Evolutionary conservation across 2,797 vertebrate species (phyloP).

Genomic region (Hybognathus amarus): DNA sequence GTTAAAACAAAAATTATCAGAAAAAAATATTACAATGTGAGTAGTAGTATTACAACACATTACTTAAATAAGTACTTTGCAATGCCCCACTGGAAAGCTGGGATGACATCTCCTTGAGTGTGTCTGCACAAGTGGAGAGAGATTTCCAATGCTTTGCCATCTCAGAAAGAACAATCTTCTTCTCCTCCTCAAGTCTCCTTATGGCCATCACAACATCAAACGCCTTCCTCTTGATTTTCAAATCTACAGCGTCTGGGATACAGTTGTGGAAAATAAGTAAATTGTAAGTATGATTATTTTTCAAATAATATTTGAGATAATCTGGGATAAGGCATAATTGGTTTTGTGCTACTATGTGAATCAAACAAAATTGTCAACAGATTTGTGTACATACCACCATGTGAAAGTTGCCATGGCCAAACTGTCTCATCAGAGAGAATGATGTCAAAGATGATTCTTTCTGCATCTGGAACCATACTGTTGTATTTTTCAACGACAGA

Average conservation of each 20-base stretch:
- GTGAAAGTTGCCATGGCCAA: slow-evolving; percentile 15
- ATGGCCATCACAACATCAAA: slow-evolving; percentile 8
- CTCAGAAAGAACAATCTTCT: not conserved
- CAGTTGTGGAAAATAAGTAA: not conserved
- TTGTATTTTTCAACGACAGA: slow-evolving; percentile 15
- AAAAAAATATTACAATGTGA: not conserved
- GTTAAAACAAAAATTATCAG: not conserved
- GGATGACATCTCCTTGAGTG: not conserved
- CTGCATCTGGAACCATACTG: slow-evolving; percentile 9
- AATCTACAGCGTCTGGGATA: slow-evolving; percentile 8
- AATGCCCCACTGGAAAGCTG: slow-evolving; percentile 12
- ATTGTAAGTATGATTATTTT: not conserved
- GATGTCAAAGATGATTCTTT: not conserved
- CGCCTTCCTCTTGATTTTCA: not conserved
- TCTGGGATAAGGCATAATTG: slow-evolving; percentile 1
- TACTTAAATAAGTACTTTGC: not conserved
- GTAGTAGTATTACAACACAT: not conserved
- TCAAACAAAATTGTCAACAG: slow-evolving; percentile 9
- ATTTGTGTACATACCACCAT: slow-evolving; percentile 25
- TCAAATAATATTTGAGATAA: not conserved
- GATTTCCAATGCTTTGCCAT: not conserved
- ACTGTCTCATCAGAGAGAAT: slow-evolving; percentile 15
- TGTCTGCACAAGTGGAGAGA: slow-evolving; percentile 3
- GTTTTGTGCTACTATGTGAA: not conserved
- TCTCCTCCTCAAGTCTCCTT: not conserved